Evolutionary conservation across 2,888 invertebrate species (phyloP).

Genomic region (Nemurella pictetii): DNA sequence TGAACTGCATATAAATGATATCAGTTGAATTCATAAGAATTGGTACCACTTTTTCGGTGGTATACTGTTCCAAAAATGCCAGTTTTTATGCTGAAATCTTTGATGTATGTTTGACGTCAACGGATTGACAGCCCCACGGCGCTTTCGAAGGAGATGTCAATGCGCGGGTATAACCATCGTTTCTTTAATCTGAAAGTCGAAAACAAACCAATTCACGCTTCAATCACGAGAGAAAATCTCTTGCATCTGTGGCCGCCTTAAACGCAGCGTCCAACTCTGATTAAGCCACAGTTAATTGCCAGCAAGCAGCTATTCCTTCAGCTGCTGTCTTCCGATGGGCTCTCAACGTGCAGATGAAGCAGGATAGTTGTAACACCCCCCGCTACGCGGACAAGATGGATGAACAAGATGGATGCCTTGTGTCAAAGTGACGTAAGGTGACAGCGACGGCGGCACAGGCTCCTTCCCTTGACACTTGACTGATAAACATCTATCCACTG

Average conservation of each 20-base stretch:
- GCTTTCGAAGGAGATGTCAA: not conserved
- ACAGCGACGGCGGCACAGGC: not conserved
- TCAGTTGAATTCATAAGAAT: not conserved
- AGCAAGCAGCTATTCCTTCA: not conserved
- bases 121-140: not conserved
- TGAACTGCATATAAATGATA: not conserved
- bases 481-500: not conserved
- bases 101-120: too few species aligned
- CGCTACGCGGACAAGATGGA: not conserved
- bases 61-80: not conserved
- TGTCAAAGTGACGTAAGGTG: not conserved
- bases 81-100: not conserved
- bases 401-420: not conserved
- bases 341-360: not conserved
- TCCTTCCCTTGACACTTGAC: not conserved
- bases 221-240: not conserved
- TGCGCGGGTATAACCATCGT: not conserved
- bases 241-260: not conserved
- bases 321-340: not conserved
- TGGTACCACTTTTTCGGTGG: not conserved
- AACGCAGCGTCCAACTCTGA: not conserved
- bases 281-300: too few species aligned
- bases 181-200: not conserved
- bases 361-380: not conserved
- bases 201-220: not conserved